Evolutionary conservation across 2,113 vertebrate species (phyloP).

Genomic region (Pogonocichla stellata): DNA sequence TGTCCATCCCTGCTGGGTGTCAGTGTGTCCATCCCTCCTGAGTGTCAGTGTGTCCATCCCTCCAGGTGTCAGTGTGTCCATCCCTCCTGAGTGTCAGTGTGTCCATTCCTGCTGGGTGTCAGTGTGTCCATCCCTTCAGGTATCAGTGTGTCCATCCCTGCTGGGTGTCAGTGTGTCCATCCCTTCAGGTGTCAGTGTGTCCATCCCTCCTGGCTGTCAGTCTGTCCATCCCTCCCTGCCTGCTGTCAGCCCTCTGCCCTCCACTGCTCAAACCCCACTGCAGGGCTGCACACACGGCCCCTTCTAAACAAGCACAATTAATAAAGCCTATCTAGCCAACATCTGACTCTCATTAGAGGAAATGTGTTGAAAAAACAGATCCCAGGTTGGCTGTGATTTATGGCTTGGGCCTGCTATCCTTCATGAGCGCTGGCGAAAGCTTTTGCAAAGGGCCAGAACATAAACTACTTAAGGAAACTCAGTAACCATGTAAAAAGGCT

Average conservation of each 20-base stretch:
- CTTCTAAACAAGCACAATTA: slow-evolving; percentile 58
- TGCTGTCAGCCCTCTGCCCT: background rate
- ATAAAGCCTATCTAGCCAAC: slow-evolving; percentile 55
- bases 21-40: too few species aligned
- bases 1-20: too few species aligned
- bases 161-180: too few species aligned
- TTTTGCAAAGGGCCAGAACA: slow-evolving; percentile 62
- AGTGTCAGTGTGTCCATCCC: too few species aligned
- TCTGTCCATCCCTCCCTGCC: background rate
- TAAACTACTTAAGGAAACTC: slow-evolving; percentile 61
- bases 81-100: too few species aligned
- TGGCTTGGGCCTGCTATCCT: slow-evolving; percentile 50
- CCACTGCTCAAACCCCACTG: background rate
- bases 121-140: too few species aligned
- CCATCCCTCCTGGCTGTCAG: too few species aligned
- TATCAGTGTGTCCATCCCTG: too few species aligned
- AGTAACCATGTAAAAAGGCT: slow-evolving; percentile 46
- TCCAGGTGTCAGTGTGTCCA: too few species aligned
- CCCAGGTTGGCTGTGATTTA: slow-evolving; percentile 68
- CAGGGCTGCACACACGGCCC: background rate
- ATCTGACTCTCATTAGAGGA: slow-evolving; percentile 61
- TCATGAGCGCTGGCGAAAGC: slow-evolving; percentile 50
- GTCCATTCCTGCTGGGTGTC: too few species aligned
- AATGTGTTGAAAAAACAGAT: slow-evolving; percentile 64
- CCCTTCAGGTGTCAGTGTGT: too few species aligned